Conservation (phyloP, 1,140 invertebrate genomes). For the Araneus ventricosus region DNA sequence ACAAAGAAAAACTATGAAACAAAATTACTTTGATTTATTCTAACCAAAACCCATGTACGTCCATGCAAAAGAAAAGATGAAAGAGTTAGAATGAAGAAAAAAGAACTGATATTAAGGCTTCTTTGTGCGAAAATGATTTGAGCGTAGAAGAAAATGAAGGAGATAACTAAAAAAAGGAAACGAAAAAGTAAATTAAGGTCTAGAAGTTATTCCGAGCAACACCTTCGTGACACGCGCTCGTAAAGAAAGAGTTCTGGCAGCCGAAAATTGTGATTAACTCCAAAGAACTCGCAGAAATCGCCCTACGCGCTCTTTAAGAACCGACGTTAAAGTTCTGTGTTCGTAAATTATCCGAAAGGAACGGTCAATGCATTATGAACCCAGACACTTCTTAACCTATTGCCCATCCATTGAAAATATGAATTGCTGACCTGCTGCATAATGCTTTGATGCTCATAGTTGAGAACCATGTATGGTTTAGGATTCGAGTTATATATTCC, state of each 20-base stretch:
- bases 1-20: neutral
- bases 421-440: neutral
- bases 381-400: neutral
- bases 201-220: constrained; percentile 13
- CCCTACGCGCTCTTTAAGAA: neutral
- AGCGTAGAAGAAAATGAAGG: neutral
- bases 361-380: constrained; percentile 15
- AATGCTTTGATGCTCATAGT: neutral
- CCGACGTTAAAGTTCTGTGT: neutral
- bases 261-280: constrained; percentile 52
- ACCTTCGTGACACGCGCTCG: constrained; percentile 37
- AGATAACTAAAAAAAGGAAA: constrained; percentile 7
- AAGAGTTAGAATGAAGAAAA: neutral
- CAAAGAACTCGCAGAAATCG: constrained; percentile 5
- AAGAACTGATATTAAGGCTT: neutral
- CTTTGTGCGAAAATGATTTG: constrained; percentile 23
- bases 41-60: neutral
- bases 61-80: neutral
- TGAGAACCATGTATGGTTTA: neutral
- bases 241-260: constrained; percentile 24
- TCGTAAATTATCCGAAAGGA: constrained; percentile 23
- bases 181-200: constrained; percentile 13
- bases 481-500: neutral
- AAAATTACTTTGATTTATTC: neutral
- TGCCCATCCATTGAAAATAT: neutral